Evolutionary conservation across 2,888 invertebrate species (phyloP), one percentile per base, ranked within the genome.

Genomic region (Drosophila paranaensis): DNA sequence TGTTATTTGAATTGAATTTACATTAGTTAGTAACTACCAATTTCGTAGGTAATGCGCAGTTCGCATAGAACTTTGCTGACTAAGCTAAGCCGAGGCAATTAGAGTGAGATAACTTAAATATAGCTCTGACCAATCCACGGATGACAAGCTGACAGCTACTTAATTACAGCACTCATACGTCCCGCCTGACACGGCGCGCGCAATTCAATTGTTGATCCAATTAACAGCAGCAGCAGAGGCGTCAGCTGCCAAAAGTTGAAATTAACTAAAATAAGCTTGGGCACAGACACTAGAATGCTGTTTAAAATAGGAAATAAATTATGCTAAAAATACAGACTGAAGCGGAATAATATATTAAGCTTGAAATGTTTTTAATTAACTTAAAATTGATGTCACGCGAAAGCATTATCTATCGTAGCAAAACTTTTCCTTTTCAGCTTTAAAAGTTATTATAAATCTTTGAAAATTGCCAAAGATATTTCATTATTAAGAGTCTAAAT

Each of bases 91-190:
- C 0, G 16, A 10, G 3, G 13, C 51, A 27, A 20, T 56, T 39
- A 50, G 67, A 53, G 35, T 11, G 1, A 46, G 33, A 11, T 45
- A 42, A 37, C 16, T 27, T 54, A 51, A 54, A 56, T 60, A 63
- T 50, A 72, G 11, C 51, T 25, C 16, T 79, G 77, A 81, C 70
- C 70, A 70, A 81, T 73, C 63, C 58, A 39, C 69, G 56, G 25
- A 56, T 66, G 60, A 62, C 67, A 45, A 20, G 46, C 35, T 60
- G 68, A 37, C 68, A 42, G 68, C 11, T 43, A 45, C 51, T 67
- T 71, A 77, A 78, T 82, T 80, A 62, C 37, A 25, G 4, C 37
- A 11, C 20, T 37, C 37, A 14, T 2, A 37, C 11, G 27, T n/a
- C 54, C 10, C n/a, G 25, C 54, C 43, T 20, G 16, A 27, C 30